A percentile compares a stretch with the other conserved stretches of the same genome.
These are phyloP conservation scores for Peromyscus eremicus DNA, from an alignment of 2,797 vertebrate species.

Conservation along the genomic window DNA sequence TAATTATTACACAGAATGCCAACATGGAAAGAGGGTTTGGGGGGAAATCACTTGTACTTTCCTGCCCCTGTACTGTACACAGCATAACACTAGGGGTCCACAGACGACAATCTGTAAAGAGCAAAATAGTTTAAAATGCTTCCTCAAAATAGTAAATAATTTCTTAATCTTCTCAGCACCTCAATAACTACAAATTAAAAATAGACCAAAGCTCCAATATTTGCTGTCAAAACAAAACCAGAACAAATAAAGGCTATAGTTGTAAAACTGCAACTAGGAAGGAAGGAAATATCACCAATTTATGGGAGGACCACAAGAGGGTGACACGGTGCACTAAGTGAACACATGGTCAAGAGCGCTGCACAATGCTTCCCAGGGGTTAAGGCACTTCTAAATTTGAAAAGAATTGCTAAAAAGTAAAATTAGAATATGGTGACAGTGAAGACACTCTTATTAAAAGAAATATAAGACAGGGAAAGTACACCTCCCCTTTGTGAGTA, in stretches of 20 bases:
- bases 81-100: background rate
- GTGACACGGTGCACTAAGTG: conserved; percentile 48
- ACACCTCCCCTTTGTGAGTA: background rate
- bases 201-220: background rate
- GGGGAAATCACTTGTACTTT: background rate
- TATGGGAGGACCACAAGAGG: conserved; percentile 67
- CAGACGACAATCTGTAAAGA: conserved; percentile 23
- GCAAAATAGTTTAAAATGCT: background rate
- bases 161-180: conserved; percentile 28
- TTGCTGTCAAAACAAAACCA: conserved; percentile 49
- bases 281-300: background rate
- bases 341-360: background rate
- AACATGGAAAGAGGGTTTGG: background rate
- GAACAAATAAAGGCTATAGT: conserved; percentile 14
- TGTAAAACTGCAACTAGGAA: conserved; percentile 53
- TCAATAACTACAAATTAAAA: conserved; percentile 64
- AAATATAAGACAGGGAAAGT: conserved; percentile 27
- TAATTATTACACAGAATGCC: background rate
- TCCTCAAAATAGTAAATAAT: conserved; percentile 50
- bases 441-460: conserved; percentile 12
- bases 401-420: conserved; percentile 51
- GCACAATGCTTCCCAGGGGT: background rate
- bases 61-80: background rate
- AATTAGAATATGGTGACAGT: background rate
- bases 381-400: background rate